Evolutionary conservation across 2,113 vertebrate species (phyloP), one percentile per base, ranked within the genome.

Genomic region (Leptosomus discolor): DNA sequence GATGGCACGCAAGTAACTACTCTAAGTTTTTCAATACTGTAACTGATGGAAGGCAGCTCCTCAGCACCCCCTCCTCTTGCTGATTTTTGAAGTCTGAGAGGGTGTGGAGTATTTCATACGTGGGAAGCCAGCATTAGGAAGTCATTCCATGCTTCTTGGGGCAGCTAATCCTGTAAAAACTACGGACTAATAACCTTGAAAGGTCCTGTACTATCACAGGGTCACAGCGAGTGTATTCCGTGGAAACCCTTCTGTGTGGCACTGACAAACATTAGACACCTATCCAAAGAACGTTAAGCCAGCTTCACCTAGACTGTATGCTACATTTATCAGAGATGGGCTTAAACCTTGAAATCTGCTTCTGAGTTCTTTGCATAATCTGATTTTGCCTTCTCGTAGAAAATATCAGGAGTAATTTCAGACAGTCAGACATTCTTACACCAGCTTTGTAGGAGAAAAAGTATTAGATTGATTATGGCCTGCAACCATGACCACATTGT

Each of bases 191-290:
- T 34, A 89, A 36, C 10, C 43, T 79, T 58, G 46, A 86, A 63
- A 43, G 4, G 10, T 65, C 43, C 60, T 75, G 34, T 16, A 16
- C n/a, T 67, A 8, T 45, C 29, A 34, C 0, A 2, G 0, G 4
- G n/a, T 37, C 27, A 29, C 43, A 57, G 10, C 23, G 54, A 37
- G 20, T 8, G 13, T 19, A 15, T 24, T 18, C 15, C 8, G 7
- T 32, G n/a, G 84, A 90, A 94, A 80, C 5, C 6, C 12, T 39
- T 58, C 14, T 27, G 36, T 37, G 30, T 37, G 60, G 43, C 58
- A 58, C 51, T 30, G 30, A 23, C 8, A 32, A 78, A 21, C 34
- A 20, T 18, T 23, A 57, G 51, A 45, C 23, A 50, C 13, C 24
- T 20, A 8, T 41, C 34, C 51, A 53, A 53, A 36, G 54, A 69